Conservation (phyloP, 1,140 invertebrate genomes). For the Eulimnadia texana region DNA sequence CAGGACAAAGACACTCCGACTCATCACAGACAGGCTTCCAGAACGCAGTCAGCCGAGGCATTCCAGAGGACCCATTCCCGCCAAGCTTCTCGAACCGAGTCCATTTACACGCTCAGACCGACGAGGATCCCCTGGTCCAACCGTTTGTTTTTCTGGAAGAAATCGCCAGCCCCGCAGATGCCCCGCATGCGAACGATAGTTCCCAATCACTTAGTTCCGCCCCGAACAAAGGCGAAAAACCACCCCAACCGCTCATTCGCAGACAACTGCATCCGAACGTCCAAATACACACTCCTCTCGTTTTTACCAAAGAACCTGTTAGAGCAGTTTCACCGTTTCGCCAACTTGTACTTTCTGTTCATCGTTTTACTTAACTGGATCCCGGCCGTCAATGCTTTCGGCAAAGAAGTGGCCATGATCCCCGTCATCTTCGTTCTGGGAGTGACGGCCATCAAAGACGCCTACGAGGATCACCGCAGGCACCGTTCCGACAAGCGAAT, state of each 20-base stretch:
- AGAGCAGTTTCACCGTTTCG: conserved; percentile 94
- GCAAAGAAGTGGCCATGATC: conserved; percentile 89
- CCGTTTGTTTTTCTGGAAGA: conserved; percentile 26
- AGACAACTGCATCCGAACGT: conserved; percentile 75
- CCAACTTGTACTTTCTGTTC: conserved; percentile 95
- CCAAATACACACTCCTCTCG: conserved; percentile 85
- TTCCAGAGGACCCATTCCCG: conserved; percentile 35
- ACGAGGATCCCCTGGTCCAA: conserved; percentile 26
- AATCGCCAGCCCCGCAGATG: conserved; percentile 36
- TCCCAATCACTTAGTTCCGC: conserved; percentile 65
- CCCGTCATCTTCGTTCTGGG: conserved; percentile 86
- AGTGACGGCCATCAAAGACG: conserved; percentile 93
- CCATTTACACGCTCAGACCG: conserved; percentile 69
- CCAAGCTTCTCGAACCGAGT: conserved; percentile 56
- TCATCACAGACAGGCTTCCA: conserved; percentile 16
- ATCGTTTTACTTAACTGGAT: conserved; percentile 93
- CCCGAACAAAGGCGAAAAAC: conserved; percentile 48
- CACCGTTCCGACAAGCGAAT: conserved; percentile 80
- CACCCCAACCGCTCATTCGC: conserved; percentile 58
- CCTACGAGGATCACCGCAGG: conserved; percentile 85
- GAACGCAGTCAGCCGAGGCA: conserved; percentile 14
- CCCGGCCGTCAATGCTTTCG: conserved; percentile 83
- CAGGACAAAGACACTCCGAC: conserved; percentile 21
- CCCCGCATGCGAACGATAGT: conserved; percentile 52
- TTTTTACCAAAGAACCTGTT: conserved; percentile 93